phyloP scores from a whole-genome alignment of 2,113 vertebrate genomes.

The Callochromis pleurospilus region DNA sequence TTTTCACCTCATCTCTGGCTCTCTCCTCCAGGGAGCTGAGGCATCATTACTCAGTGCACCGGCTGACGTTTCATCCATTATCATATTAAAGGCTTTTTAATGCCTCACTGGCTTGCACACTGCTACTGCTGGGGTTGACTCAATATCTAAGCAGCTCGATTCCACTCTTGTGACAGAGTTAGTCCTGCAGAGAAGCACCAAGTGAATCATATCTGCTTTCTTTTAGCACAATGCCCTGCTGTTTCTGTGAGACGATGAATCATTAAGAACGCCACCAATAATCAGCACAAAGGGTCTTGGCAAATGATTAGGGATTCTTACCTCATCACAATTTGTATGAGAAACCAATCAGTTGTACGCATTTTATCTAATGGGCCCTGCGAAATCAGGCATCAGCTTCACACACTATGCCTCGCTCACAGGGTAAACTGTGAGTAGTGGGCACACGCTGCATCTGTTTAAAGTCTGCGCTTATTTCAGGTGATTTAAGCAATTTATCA shows the following conservation, averaged over 20 bases:
- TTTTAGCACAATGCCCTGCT: not conserved
- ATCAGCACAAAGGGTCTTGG: not conserved
- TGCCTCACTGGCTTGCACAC: slow-evolving; percentile 33
- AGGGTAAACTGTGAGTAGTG: not conserved
- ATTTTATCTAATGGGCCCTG: not conserved
- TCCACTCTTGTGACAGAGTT: slow-evolving; percentile 8
- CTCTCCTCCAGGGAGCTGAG: slow-evolving; percentile 50
- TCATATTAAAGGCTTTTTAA: slow-evolving; percentile 74
- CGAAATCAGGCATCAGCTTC: not conserved
- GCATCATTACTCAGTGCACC: slow-evolving; percentile 49
- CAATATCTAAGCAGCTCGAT: slow-evolving; percentile 5
- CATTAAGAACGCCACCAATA: not conserved
- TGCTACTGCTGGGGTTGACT: slow-evolving; percentile 18
- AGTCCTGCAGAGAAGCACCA: slow-evolving; percentile 3
- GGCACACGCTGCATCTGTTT: not conserved
- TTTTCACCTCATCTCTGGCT: slow-evolving; percentile 34
- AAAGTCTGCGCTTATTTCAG: not conserved
- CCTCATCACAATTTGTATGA: not conserved
- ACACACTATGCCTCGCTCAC: not conserved
- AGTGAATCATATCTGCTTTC: not conserved
- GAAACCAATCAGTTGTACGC: not conserved
- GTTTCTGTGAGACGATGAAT: not conserved
- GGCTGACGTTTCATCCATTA: slow-evolving; percentile 61
- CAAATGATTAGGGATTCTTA: not conserved
- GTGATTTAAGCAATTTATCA: not conserved